Evolutionary conservation across 2,113 vertebrate genomes (phyloP).

Genomic region (Hyperoodon ampullatus): DNA sequence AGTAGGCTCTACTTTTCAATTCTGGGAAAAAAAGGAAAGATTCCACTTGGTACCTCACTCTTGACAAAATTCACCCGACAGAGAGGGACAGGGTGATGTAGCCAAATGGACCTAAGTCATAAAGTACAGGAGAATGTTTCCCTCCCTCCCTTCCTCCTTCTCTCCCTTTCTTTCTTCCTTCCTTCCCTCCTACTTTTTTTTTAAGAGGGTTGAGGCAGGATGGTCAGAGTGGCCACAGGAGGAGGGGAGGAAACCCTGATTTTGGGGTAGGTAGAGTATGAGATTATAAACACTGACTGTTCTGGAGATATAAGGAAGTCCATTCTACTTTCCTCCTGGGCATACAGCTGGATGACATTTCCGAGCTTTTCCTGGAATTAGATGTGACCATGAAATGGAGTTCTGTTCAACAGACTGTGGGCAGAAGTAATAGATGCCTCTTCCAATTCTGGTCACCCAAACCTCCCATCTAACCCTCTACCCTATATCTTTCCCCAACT

Average conservation of each 20-base stretch:
- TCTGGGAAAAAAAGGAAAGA: neutral
- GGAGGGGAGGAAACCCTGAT: neutral
- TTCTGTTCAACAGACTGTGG: neutral
- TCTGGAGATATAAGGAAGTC: neutral
- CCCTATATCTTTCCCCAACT: neutral
- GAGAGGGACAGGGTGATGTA: neutral
- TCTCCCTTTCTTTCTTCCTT: too few relatives aligned
- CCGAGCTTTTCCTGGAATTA: neutral
- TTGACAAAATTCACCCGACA: neutral
- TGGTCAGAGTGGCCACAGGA: neutral
- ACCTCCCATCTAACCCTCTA: neutral
- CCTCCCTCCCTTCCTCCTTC: neutral
- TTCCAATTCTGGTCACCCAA: neutral
- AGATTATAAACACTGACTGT: neutral
- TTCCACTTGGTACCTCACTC: neutral
- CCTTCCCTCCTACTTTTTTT: neutral
- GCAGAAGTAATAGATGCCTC: neutral
- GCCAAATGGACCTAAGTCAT: neutral
- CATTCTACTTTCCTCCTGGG: neutral
- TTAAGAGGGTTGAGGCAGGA: neutral
- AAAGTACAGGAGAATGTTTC: neutral
- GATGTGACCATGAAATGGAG: neutral
- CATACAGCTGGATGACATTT: neutral
- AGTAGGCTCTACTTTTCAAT: neutral
- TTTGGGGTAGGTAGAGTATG: neutral